Conservation (phyloP, 2,888 invertebrate genomes). For the Caenorhabditis sp. region DNA sequence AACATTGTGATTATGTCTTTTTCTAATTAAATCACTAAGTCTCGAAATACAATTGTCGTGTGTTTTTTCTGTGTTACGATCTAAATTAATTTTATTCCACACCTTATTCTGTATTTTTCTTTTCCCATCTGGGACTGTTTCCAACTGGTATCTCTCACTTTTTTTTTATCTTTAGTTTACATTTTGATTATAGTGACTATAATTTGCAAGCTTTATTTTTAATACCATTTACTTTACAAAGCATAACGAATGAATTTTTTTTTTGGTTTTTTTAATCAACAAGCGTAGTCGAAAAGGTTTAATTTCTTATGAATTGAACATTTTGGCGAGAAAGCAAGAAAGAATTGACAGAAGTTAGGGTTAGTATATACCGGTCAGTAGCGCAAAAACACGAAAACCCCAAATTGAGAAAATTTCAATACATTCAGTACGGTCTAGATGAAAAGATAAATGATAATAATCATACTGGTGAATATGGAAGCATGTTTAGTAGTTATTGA, state of each 20-base stretch:
- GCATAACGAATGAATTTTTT: slow-evolving; percentile 50
- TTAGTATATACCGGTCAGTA: slow-evolving; percentile 47
- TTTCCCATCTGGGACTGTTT: slow-evolving; percentile 15
- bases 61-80: slow-evolving; percentile 36
- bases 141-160: slow-evolving; percentile 17
- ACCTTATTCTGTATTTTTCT: slow-evolving; percentile 13
- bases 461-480: background rate
- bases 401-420: background rate
- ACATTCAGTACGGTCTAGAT: background rate
- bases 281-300: too few species aligned
- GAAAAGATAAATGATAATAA: slow-evolving; percentile 10
- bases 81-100: background rate
- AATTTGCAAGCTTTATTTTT: slow-evolving; percentile 36
- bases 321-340: slow-evolving; percentile 43
- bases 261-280: too few species aligned
- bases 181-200: slow-evolving; percentile 7
- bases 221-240: slow-evolving; percentile 44
- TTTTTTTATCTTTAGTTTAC: slow-evolving; percentile 16
- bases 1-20: slow-evolving; percentile 27
- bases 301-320: too few species aligned
- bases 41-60: slow-evolving; percentile 37
- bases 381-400: slow-evolving; percentile 59
- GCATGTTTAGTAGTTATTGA: background rate
- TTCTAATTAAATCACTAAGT: background rate
- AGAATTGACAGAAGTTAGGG: slow-evolving; percentile 10